Conservation (phyloP, 2,888 invertebrate species). For the Heliconius cydno region DNA sequence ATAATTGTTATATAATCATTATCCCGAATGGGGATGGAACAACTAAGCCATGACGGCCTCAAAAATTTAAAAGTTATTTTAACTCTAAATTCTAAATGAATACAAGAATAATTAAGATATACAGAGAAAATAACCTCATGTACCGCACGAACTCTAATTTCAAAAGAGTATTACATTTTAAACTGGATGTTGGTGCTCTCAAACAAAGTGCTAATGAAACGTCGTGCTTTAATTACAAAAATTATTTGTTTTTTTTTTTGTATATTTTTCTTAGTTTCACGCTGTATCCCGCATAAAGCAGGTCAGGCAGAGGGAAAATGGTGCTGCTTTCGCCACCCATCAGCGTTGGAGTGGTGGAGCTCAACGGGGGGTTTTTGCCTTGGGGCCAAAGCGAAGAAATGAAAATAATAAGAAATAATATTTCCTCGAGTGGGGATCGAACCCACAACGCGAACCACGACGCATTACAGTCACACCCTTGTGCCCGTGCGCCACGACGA, state of each 20-base stretch:
- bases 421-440: too few relatives aligned
- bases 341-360: too few relatives aligned
- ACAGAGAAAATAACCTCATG: slow-evolving; percentile 9
- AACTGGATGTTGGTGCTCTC: slow-evolving; percentile 4
- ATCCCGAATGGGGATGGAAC: neutral
- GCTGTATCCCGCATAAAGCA: neutral
- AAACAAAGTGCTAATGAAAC: slow-evolving; percentile 25
- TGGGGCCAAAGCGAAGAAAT: too few relatives aligned
- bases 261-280: neutral
- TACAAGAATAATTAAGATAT: slow-evolving; percentile 10
- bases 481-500: too few relatives aligned
- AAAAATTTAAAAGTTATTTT: neutral
- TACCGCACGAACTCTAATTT: slow-evolving; percentile 12
- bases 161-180: slow-evolving; percentile 23
- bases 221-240: slow-evolving; percentile 11
- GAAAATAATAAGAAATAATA: too few relatives aligned
- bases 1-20: neutral
- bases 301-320: neutral
- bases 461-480: too few relatives aligned
- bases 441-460: too few relatives aligned
- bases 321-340: neutral
- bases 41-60: neutral
- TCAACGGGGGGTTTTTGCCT: too few relatives aligned
- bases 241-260: neutral
- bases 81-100: neutral